Base-by-base conservation (phyloP, 2,797 vertebrate genomes). In the Amblyopsis hoosieri region DNA sequence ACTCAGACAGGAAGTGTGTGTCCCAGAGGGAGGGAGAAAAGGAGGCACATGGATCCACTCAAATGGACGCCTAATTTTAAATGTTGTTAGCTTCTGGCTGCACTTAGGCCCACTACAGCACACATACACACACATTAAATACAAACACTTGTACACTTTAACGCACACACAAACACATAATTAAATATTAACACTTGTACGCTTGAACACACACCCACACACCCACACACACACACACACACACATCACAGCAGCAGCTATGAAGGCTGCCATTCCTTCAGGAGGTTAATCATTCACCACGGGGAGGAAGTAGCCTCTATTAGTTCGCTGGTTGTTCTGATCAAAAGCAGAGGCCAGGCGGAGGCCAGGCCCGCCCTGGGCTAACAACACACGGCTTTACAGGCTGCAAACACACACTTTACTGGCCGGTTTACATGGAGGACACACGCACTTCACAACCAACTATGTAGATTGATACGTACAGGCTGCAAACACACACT, bases 1-100 rank as follows among this genome's bases (percentile, higher is more conserved):
- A 85, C 80, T 71, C 80, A 84, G 76, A 68, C 78, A 81, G 85
- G 86, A 88, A 83, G 82, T 88, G 75, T 74, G 76, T 17, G 33
- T 67, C 71, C 70, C 13, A 15, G 71, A 23, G 74, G 37, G 37
- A 3, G 37, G 33, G 9, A 1, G 9, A 23, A 23, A 23, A 23
- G 71, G 70, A 68, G 7, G 66, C 53, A 66, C 69, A 50, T 62
- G 66, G 62, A 47, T 45, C 51, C 54, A 54, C 76, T 80, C 77
- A 75, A 80, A 78, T 42, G 72, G 45, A 31, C 45, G 58, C 57
- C 61, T 85, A 74, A 80, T 81, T 85, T 67, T 59, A 65, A 64
- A 72, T 83, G 82, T 78, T 87, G 84, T 74, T 79, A 62, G 9
- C 60, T 46, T 72, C 57, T 67, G 69, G 54, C 60, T 80, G 71